phyloP scores from a whole-genome alignment of 2,888 invertebrate species.

The Argyresthia goedartella region DNA sequence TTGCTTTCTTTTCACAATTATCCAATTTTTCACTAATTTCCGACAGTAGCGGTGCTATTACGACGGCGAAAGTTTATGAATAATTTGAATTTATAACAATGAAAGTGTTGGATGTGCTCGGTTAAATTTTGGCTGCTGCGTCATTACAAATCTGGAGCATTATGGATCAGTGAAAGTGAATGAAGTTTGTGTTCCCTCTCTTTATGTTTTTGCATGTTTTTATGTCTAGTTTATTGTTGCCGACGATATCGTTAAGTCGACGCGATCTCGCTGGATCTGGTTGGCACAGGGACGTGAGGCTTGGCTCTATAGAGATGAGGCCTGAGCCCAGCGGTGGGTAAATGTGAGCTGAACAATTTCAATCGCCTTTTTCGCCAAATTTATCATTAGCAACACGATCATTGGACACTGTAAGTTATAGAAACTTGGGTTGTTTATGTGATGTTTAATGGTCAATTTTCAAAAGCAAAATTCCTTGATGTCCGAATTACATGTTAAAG shows the following conservation, averaged over 20 bases:
- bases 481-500: too few relatives aligned
- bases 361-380: too few relatives aligned
- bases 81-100: neutral
- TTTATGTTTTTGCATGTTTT: too few relatives aligned
- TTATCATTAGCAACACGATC: too few relatives aligned
- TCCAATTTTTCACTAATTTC: conserved; percentile 23
- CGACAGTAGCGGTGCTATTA: conserved; percentile 9
- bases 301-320: neutral
- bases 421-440: too few relatives aligned
- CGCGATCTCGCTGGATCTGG: neutral
- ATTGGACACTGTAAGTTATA: too few relatives aligned
- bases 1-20: conserved; percentile 16
- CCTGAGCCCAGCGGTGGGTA: neutral
- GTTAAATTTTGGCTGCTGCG: neutral
- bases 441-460: too few relatives aligned
- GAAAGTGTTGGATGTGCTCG: neutral
- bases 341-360: neutral
- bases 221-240: neutral
- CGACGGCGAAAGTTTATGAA: conserved; percentile 13
- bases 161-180: neutral
- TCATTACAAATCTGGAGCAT: neutral
- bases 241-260: neutral
- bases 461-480: too few relatives aligned
- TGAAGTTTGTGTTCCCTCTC: too few relatives aligned
- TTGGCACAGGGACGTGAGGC: neutral